Conservation (phyloP, 2,888 invertebrate genomes). For the Phymatocera aterrima region DNA sequence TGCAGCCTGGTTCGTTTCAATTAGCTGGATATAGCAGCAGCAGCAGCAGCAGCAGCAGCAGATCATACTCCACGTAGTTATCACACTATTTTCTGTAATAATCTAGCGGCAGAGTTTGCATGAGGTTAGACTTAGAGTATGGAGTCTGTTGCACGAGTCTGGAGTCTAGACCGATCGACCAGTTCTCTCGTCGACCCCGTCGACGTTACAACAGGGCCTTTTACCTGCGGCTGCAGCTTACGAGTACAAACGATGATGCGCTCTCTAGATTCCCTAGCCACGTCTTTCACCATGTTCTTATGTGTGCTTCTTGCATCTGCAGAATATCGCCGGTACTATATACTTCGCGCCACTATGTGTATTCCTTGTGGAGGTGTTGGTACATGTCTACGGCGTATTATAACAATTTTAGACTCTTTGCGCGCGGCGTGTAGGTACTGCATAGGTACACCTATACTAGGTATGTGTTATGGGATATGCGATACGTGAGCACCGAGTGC, state of each 20-base stretch:
- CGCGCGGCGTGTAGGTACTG: not conserved
- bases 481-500: not conserved
- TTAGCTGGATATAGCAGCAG: no score
- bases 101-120: not conserved
- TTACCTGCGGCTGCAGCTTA: constrained; percentile 1
- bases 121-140: constrained; percentile 35
- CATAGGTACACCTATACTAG: not conserved
- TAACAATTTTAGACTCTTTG: no score
- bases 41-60: no score
- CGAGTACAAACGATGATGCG: not conserved
- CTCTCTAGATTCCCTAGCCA: constrained; percentile 25
- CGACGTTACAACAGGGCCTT: not conserved
- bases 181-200: constrained; percentile 53
- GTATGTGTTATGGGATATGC: constrained; percentile 8
- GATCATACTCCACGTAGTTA: no score
- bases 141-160: constrained; percentile 57
- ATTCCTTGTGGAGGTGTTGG: not conserved
- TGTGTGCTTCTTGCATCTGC: not conserved
- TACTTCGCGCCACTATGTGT: not conserved
- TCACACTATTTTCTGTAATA: no score
- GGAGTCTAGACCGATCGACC: constrained; percentile 68
- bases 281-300: not conserved
- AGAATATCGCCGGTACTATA: not conserved
- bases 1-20: constrained; percentile 2
- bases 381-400: no score